Conservation (phyloP, 2,797 vertebrate species). For the Glossophaga mutica region DNA sequence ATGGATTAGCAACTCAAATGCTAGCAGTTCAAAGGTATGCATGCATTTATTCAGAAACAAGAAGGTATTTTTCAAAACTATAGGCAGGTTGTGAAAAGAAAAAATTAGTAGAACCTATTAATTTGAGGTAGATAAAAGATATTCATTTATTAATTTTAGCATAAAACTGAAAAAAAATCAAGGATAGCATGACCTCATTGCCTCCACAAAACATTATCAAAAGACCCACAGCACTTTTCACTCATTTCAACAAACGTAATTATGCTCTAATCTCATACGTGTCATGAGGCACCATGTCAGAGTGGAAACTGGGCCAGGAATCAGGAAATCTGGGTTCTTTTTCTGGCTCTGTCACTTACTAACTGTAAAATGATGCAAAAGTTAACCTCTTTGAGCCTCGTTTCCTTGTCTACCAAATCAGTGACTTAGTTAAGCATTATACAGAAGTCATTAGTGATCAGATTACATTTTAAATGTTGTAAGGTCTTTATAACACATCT, state of each 20-base stretch:
- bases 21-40: background rate
- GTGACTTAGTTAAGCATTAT: background rate
- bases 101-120: background rate
- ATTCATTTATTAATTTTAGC: background rate
- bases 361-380: slow-evolving; percentile 62
- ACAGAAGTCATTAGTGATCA: background rate
- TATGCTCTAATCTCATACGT: slow-evolving; percentile 65
- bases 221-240: background rate
- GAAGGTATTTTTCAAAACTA: background rate
- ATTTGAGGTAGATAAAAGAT: background rate
- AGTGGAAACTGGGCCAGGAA: slow-evolving; percentile 54
- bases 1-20: slow-evolving; percentile 3
- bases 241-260: slow-evolving; percentile 59
- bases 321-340: slow-evolving; percentile 68
- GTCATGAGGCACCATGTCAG: slow-evolving; percentile 64
- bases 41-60: background rate
- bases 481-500: background rate
- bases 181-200: background rate
- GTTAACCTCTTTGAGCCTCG: slow-evolving; percentile 47
- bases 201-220: background rate
- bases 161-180: background rate
- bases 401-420: background rate
- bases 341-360: slow-evolving; percentile 63
- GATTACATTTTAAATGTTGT: background rate
- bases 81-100: background rate